Percentiles rank a stretch among this genome's conserved stretches.
These are phyloP conservation scores for Microcebus jonahi DNA, from an alignment of 2,113 vertebrate genomes.

Conservation along the genomic window DNA sequence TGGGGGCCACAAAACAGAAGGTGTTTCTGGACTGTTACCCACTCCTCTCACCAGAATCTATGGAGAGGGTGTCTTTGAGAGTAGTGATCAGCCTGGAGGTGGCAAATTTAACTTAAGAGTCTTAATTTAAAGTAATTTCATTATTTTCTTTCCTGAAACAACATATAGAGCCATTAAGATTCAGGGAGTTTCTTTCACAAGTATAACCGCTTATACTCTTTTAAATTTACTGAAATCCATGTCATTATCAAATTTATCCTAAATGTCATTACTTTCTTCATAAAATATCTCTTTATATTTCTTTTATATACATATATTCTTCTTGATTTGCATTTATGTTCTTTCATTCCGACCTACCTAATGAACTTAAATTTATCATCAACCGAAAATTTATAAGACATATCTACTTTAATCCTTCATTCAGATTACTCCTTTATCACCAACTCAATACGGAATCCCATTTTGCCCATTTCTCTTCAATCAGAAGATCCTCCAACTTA, in stretches of 20 bases:
- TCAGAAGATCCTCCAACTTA: background rate
- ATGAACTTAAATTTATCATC: constrained; percentile 54
- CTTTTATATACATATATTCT: constrained; percentile 20
- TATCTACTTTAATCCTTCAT: constrained; percentile 32
- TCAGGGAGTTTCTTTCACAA: constrained; percentile 27
- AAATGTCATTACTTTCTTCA: constrained; percentile 46
- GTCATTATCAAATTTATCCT: constrained; percentile 41
- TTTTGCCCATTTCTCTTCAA: constrained; percentile 38
- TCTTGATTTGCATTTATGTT: constrained; percentile 59
- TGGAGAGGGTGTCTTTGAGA: background rate
- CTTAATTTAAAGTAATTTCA: background rate
- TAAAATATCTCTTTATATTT: constrained; percentile 48
- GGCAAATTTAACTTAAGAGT: background rate
- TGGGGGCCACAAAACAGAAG: background rate
- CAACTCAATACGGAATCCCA: background rate
- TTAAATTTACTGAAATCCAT: constrained; percentile 53
- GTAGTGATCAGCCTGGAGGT: background rate
- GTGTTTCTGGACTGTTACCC: background rate
- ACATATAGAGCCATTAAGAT: background rate
- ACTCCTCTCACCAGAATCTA: fast-evolving
- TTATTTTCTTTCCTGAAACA: constrained; percentile 37
- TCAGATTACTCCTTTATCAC: constrained; percentile 37
- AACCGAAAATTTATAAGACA: constrained; percentile 46
- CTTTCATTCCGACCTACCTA: constrained; percentile 57
- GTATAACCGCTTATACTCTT: background rate